Evolutionary conservation across 2,888 invertebrate genomes (phyloP).

Genomic region (Megaustenia siamemsis): DNA sequence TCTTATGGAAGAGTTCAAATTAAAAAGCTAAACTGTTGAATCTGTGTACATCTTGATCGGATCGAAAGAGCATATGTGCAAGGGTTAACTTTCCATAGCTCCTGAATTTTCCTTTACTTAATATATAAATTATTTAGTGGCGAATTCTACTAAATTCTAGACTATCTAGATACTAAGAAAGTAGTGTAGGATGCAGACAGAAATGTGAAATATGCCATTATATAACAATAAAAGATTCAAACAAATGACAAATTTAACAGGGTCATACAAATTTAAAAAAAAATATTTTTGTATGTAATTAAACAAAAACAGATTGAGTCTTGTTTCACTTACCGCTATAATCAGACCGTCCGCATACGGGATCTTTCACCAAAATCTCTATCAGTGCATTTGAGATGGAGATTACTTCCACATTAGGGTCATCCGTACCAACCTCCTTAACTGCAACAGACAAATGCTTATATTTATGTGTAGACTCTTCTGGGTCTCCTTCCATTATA

Average conservation of each 20-base stretch:
- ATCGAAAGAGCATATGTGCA: too few relatives aligned
- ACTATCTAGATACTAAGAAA: too few relatives aligned
- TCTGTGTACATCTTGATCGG: too few relatives aligned
- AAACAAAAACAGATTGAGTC: background rate
- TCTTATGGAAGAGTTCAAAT: too few relatives aligned
- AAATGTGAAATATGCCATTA: too few relatives aligned
- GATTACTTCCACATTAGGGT: conserved; percentile 19
- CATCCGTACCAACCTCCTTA: background rate
- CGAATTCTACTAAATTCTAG: too few relatives aligned
- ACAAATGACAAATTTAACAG: background rate
- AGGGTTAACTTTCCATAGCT: too few relatives aligned
- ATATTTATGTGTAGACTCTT: background rate
- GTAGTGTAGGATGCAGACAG: too few relatives aligned
- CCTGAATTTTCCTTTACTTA: too few relatives aligned
- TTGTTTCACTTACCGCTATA: conserved; percentile 34
- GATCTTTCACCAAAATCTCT: conserved; percentile 30
- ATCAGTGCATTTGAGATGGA: background rate
- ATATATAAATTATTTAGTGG: too few relatives aligned
- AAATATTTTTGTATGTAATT: background rate
- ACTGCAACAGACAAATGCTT: background rate
- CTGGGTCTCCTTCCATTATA: background rate
- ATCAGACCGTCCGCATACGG: conserved; percentile 42
- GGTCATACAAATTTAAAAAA: conserved; percentile 1
- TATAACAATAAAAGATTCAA: too few relatives aligned
- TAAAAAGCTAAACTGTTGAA: too few relatives aligned